Evolutionary conservation across 2,113 vertebrate species (phyloP), one percentile per base, ranked within the genome.

Genomic region (Amphiprion percula): DNA sequence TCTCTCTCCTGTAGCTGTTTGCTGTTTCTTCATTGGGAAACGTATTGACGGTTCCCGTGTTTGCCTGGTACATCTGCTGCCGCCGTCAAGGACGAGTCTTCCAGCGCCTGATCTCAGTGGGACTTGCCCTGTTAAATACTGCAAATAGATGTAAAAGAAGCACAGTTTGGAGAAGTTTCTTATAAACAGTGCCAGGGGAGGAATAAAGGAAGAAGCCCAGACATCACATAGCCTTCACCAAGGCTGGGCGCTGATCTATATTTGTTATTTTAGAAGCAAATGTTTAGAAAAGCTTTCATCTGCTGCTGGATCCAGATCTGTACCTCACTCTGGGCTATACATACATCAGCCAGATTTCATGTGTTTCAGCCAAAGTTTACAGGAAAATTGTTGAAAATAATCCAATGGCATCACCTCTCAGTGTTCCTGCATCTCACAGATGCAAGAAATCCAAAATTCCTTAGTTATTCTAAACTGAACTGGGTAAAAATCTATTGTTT

Each of bases 21-120:
- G 65, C 70, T 65, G 72, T 59, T 64, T 82, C 44, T 68, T 79
- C 64, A n/a, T 67, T 33, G 65, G 44, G 68, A 76, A 37, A 26
- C 2, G 49, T 65, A 53, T 67, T 1, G 65, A 63, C 46, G 24
- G 19, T 26, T 63, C 10, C 15, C 10, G 37, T 10, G 30, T 71
- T 55, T 60, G 65, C 61, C 53, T 6, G 17, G 19, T 30, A 24
- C 30, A 54, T 62, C 66, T 69, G 80, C 74, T 26, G 62, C 46
- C 37, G 55, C 54, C 11, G 64, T 76, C 1, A 55, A 79, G 74
- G 60, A 52, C 79, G 33, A 21, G 21, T 21, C 33, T 53, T 74
- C 19, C 54, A 16, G 1, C 21, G 44, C 49, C 50, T 21, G 21
- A 0, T 73, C 65, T 75, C 73, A 17, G 1, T 2, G 16, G 79